A percentile compares a stretch with the other conserved stretches of the same genome.
phyloP scores from a whole-genome alignment of 2,113 vertebrate species.

The Solenodon paradoxus region DNA sequence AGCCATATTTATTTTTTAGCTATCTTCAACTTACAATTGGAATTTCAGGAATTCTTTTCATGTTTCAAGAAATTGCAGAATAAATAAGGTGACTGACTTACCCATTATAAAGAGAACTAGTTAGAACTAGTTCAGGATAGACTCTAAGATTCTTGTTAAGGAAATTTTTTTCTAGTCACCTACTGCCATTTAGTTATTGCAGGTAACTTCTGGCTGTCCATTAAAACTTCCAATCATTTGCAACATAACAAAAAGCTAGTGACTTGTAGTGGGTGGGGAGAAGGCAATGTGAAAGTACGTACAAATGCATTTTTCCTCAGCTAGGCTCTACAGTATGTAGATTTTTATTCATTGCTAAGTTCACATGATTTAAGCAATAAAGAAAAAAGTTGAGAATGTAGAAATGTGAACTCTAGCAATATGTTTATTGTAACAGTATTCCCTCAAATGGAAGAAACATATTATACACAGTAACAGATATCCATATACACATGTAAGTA shows the following conservation, averaged over 20 bases:
- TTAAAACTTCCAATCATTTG: background rate
- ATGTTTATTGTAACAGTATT: background rate
- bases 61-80: background rate
- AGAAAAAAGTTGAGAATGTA: background rate
- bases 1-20: background rate
- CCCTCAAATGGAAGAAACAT: background rate
- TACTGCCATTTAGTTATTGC: background rate
- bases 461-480: background rate
- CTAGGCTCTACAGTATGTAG: background rate
- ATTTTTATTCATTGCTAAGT: background rate
- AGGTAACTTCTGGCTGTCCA: background rate
- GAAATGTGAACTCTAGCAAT: background rate
- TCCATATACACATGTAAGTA: too few relatives aligned
- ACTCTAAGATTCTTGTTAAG: background rate
- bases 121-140: background rate
- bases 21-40: background rate
- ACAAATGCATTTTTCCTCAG: background rate
- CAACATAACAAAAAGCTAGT: background rate
- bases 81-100: background rate
- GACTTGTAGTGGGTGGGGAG: background rate
- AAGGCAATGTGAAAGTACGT: fast-evolving
- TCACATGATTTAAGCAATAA: background rate
- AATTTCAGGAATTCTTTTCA: background rate
- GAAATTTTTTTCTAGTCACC: background rate
- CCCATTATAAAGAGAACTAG: background rate